Conservation (phyloP, 2,797 vertebrate species). For the Glyptemys insculpta region DNA sequence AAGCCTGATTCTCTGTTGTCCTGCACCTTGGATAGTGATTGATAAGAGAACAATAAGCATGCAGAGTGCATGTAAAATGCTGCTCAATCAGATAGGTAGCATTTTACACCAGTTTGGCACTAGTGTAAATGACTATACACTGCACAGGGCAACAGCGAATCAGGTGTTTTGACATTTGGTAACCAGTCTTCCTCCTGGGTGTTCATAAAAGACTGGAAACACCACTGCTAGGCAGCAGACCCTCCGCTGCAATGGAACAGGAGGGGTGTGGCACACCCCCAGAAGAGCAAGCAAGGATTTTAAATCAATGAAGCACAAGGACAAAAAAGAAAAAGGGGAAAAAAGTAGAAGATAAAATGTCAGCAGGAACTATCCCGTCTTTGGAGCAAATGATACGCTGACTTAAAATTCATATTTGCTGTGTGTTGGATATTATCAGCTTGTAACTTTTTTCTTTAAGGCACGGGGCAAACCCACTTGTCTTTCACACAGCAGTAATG, state of each 20-base stretch:
- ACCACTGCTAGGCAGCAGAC: accelerated
- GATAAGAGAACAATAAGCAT: background rate
- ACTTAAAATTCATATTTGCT: background rate
- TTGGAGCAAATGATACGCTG: background rate
- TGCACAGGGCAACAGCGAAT: background rate
- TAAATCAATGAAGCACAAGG: background rate
- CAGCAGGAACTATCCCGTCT: background rate
- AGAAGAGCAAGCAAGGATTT: background rate
- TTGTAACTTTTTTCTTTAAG: accelerated
- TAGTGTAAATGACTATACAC: background rate
- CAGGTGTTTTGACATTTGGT: accelerated
- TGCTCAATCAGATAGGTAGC: background rate
- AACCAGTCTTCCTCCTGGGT: background rate
- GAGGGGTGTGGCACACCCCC: background rate
- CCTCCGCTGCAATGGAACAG: accelerated
- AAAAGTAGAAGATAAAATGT: background rate
- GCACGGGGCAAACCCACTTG: background rate
- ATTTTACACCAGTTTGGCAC: background rate
- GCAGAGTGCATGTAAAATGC: background rate
- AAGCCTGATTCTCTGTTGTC: background rate
- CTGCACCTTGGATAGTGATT: background rate
- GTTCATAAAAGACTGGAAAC: background rate
- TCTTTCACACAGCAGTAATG: background rate
- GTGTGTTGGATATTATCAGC: background rate
- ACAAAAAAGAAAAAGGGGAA: accelerated